phyloP scores from a whole-genome alignment of 2,797 vertebrate genomes.

The Anableps anableps region DNA sequence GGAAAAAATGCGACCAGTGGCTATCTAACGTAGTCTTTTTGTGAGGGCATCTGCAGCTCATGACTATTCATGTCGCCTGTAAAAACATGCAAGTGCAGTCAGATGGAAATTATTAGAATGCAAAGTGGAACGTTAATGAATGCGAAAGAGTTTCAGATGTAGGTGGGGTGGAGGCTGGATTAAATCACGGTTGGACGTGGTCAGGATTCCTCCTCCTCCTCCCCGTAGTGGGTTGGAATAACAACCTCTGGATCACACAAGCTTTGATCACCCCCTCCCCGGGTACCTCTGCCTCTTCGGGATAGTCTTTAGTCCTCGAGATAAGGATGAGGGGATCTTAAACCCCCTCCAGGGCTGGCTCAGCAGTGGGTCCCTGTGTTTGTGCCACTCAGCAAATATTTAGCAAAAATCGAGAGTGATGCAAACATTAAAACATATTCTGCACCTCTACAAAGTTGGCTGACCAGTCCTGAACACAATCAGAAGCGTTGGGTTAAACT shows the following conservation, averaged over 20 bases:
- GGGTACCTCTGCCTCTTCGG: constrained; percentile 56
- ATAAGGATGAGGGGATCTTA: constrained; percentile 62
- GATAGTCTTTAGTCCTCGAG: constrained; percentile 62
- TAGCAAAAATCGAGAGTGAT: not conserved
- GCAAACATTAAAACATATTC: constrained; percentile 7
- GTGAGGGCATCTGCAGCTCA: constrained; percentile 33
- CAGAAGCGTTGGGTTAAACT: not conserved
- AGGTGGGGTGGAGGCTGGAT: not conserved
- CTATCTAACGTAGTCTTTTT: not conserved
- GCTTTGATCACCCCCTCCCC: constrained; percentile 69
- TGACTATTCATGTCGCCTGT: constrained; percentile 55
- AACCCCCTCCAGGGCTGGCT: constrained; percentile 48
- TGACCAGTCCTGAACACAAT: constrained; percentile 1
- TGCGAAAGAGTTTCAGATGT: not conserved
- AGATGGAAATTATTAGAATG: constrained; percentile 66
- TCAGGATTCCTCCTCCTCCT: constrained; percentile 40
- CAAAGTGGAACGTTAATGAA: constrained; percentile 64
- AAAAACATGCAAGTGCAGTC: constrained; percentile 55
- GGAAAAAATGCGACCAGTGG: not conserved
- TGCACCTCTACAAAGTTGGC: not conserved
- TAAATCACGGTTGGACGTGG: constrained; percentile 30
- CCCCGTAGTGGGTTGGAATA: constrained; percentile 62
- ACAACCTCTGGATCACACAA: constrained; percentile 71
- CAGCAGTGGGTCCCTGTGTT: constrained; percentile 23
- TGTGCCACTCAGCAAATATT: constrained; percentile 25